A percentile compares a stretch with the other conserved stretches of the same genome.
Evolutionary conservation across 2,888 invertebrate genomes (phyloP).

Genomic region (Itoplectis maculator): DNA sequence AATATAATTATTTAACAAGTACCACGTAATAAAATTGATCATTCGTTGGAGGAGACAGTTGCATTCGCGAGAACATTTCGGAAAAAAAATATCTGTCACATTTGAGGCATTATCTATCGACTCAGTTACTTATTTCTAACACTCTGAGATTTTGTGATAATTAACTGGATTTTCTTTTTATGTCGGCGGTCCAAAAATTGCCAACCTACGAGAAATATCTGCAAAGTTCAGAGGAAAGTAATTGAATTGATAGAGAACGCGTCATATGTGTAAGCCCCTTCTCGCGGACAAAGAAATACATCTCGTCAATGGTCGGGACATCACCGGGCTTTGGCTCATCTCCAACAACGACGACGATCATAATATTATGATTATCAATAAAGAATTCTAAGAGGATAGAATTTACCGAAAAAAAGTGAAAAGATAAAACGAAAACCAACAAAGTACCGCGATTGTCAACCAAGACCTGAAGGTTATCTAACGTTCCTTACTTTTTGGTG

Average conservation of each 20-base stretch:
- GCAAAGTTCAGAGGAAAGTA: too few species aligned
- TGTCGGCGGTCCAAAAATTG: too few species aligned
- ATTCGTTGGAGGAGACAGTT: conserved; percentile 73
- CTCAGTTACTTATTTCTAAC: too few species aligned
- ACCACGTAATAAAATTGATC: conserved; percentile 79
- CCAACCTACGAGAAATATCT: too few species aligned
- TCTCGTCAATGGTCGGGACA: conserved; percentile 3
- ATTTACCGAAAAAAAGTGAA: conserved; percentile 45
- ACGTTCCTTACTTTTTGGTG: conserved; percentile 63
- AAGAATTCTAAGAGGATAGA: conserved; percentile 63
- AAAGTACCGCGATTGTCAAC: conserved; percentile 66
- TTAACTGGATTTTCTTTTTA: neutral
- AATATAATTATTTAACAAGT: conserved; percentile 83
- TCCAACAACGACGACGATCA: conserved; percentile 71
- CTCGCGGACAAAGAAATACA: neutral
- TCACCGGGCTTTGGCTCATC: conserved; percentile 58
- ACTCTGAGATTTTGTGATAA: neutral
- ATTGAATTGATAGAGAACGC: neutral
- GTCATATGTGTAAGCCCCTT: conserved; percentile 20
- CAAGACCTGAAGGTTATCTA: conserved; percentile 71
- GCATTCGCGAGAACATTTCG: conserved; percentile 61
- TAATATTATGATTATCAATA: conserved; percentile 72
- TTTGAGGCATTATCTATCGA: neutral
- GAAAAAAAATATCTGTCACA: conserved; percentile 40
- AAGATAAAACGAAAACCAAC: conserved; percentile 55